Evolutionary conservation across 2,797 vertebrate genomes (phyloP).

Genomic region (Rhinophrynus dorsalis): DNA sequence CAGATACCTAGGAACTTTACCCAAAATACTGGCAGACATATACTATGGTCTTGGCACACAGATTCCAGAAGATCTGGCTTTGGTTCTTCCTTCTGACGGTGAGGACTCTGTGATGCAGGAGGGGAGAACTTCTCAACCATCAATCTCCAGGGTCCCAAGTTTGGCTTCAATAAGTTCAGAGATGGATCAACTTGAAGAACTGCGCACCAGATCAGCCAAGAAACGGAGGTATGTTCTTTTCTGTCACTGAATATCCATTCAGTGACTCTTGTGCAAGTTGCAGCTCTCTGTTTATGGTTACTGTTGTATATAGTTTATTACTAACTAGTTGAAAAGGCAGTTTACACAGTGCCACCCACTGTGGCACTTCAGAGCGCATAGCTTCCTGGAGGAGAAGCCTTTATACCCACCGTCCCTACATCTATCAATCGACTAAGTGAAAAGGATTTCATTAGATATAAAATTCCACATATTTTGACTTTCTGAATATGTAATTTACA

Average conservation of each 20-base stretch:
- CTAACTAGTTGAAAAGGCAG: too few relatives aligned
- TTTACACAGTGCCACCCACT: too few relatives aligned
- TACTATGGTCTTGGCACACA: constrained; percentile 86
- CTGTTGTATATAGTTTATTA: too few relatives aligned
- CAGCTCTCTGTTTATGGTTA: too few relatives aligned
- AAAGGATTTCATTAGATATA: too few relatives aligned
- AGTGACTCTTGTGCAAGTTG: too few relatives aligned
- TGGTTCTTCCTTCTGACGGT: constrained; percentile 83
- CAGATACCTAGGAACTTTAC: constrained; percentile 82
- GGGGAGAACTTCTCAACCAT: constrained; percentile 68
- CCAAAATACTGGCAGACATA: constrained; percentile 81
- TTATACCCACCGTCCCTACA: too few relatives aligned
- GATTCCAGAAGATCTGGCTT: constrained; percentile 80
- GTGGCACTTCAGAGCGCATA: too few relatives aligned
- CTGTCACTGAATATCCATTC: neutral
- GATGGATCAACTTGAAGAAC: constrained; percentile 74
- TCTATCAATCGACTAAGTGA: too few relatives aligned
- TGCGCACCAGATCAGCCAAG: constrained; percentile 80
- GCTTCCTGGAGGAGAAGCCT: too few relatives aligned
- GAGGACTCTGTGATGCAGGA: constrained; percentile 85
- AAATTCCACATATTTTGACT: too few relatives aligned
- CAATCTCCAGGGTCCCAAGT: constrained; percentile 60
- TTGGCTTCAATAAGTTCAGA: constrained; percentile 57
- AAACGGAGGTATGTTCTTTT: constrained; percentile 64
- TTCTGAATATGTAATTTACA: too few relatives aligned